Conservation (phyloP, 2,797 vertebrate genomes). For the Hafferia zeledoni region DNA sequence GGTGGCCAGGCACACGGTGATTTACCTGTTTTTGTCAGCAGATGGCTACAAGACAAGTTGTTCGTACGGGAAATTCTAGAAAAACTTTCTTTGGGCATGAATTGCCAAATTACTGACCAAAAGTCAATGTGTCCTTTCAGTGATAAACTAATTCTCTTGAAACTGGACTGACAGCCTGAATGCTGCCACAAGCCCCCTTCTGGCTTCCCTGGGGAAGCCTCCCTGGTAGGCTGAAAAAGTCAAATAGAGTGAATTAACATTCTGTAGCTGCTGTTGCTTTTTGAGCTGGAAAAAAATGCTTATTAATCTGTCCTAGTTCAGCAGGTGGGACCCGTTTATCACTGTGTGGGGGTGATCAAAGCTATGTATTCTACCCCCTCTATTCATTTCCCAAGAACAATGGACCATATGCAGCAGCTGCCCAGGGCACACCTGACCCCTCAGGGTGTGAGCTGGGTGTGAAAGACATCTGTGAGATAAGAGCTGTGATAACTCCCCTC, state of each 20-base stretch:
- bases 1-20: rapidly evolving
- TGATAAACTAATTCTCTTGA: background rate
- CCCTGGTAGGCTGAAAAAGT: background rate
- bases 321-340: no score
- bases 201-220: background rate
- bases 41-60: background rate
- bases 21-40: constrained; percentile 4
- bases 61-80: background rate
- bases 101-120: background rate
- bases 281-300: background rate
- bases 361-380: no score
- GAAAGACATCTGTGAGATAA: no score
- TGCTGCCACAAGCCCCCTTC: background rate
- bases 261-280: background rate
- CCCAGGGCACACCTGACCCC: no score
- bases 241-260: background rate
- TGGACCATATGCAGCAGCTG: no score
- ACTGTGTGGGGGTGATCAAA: no score
- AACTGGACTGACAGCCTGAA: background rate
- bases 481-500: no score
- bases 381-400: no score
- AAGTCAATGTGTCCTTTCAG: background rate
- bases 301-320: background rate
- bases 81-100: background rate
- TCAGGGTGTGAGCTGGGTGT: no score